Percentiles rank a stretch among this genome's conserved stretches.
Conservation (phyloP, 2,113 vertebrate species). For the Oreochromis aureus region DNA sequence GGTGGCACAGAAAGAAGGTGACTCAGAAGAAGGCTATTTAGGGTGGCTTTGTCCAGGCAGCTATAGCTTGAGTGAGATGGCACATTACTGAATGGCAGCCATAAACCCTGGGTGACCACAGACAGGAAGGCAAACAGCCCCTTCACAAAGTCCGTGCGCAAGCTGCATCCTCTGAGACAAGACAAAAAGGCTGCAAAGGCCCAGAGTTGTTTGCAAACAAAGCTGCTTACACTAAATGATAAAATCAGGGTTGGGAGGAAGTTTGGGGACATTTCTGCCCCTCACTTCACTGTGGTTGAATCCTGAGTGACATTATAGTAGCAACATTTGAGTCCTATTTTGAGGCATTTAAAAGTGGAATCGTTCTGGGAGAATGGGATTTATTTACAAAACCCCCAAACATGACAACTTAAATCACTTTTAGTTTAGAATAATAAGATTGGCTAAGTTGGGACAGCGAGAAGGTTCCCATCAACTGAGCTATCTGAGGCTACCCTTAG, state of each 20-base stretch:
- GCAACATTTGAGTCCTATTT: constrained; percentile 14
- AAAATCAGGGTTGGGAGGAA: constrained; percentile 14
- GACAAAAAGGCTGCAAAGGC: constrained; percentile 6
- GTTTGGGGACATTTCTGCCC: background rate
- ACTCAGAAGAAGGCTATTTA: constrained; percentile 34
- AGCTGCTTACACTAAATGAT: constrained; percentile 1
- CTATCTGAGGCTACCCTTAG: constrained; percentile 22
- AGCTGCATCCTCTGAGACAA: constrained; percentile 51
- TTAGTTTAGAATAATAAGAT: background rate
- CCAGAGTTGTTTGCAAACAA: background rate
- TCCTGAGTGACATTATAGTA: background rate
- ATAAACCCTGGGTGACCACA: constrained; percentile 66
- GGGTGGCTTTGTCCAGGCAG: background rate
- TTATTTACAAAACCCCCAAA: background rate
- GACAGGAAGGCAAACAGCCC: constrained; percentile 63
- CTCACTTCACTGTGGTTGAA: background rate
- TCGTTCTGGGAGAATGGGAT: constrained; percentile 2
- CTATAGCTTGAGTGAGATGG: constrained; percentile 1
- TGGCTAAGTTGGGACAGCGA: background rate
- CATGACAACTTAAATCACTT: background rate
- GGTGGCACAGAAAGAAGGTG: constrained; percentile 7
- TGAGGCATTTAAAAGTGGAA: background rate
- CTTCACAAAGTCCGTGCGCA: constrained; percentile 17
- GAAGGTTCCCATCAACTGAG: constrained; percentile 51
- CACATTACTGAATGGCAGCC: constrained; percentile 55